Conservation (phyloP, 2,888 invertebrate species). For the Volucella zonaria region DNA sequence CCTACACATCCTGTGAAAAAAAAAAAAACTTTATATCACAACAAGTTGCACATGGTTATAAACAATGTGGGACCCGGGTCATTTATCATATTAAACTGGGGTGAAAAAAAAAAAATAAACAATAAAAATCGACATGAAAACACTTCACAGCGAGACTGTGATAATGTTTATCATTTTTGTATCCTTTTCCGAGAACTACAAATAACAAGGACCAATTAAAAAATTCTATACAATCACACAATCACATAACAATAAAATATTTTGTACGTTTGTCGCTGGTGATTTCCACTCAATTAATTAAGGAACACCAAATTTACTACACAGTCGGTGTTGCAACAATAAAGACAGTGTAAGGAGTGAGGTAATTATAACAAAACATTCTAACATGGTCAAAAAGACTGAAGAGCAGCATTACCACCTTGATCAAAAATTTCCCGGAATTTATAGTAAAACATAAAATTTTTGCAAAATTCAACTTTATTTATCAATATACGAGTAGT, state of each 20-base stretch:
- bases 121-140: constrained; percentile 16
- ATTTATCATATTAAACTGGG: constrained; percentile 28
- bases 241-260: constrained; percentile 30
- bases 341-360: too few species aligned
- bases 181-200: constrained; percentile 8
- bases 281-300: constrained; percentile 73
- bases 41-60: constrained; percentile 45
- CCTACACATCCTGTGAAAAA: neutral
- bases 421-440: too few species aligned
- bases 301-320: constrained; percentile 64
- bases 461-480: too few species aligned
- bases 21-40: neutral
- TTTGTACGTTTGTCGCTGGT: constrained; percentile 52
- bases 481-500: too few species aligned
- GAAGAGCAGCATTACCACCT: too few species aligned
- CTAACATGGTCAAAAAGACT: too few species aligned
- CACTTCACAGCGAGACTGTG: constrained; percentile 15
- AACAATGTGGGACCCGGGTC: constrained; percentile 41
- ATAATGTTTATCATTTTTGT: constrained; percentile 28
- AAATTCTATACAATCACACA: constrained; percentile 1
- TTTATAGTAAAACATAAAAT: too few species aligned
- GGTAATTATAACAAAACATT: too few species aligned
- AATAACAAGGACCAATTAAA: constrained; percentile 26
- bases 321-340: too few species aligned
- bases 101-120: neutral